Evolutionary conservation across 2,113 vertebrate species (phyloP), one percentile per base, ranked within the genome.

Genomic region (Calyptommatus sinebrachiatus): DNA sequence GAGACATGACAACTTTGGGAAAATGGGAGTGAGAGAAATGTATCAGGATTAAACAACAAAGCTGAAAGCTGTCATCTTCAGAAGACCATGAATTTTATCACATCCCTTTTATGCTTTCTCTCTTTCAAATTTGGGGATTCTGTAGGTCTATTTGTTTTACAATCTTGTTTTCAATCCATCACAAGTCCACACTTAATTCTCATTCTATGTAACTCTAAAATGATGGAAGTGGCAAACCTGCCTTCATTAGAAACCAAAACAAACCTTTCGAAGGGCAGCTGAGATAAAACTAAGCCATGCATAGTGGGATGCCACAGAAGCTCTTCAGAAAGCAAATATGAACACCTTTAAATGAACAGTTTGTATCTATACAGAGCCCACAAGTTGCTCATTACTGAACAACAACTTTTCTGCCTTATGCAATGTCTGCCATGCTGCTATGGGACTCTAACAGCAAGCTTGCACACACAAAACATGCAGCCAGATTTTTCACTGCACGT

Each of bases 151-250:
- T 10, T 66, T 70, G 22, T 22, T 77, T 83, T 81, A 29, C 70
- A 71, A 75, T 85, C 84, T 85, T 88, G 66, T 7, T 86, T 91
- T 91, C 85, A 87, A 84, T 91, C 81, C 83, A 71, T 79, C 29
- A 70, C 14, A 63, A 88, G 60, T 72, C 82, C 76, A 73, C 81
- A 84, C 87, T 91, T 89, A 88, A 91, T 91, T 88, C 81, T 83
- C 79, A 81, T 48, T 87, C 60, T 24, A 50, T 31, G 48, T 41
- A 78, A 71, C 48, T 88, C 45, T 48, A 46, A 60, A 83, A 9
- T 20, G 78, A 63, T 41, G 69, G 83, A 88, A 91, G 87, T 48
- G 62, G 74, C 79, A 75, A 80, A 28, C 45, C 26, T 81, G 80
- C 79, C 71, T 82, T 72, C 73, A 79, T 77, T 57, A 80, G 71